Evolutionary conservation across 2,113 vertebrate genomes (phyloP).

Genomic region (Poeciliopsis occidentalis): DNA sequence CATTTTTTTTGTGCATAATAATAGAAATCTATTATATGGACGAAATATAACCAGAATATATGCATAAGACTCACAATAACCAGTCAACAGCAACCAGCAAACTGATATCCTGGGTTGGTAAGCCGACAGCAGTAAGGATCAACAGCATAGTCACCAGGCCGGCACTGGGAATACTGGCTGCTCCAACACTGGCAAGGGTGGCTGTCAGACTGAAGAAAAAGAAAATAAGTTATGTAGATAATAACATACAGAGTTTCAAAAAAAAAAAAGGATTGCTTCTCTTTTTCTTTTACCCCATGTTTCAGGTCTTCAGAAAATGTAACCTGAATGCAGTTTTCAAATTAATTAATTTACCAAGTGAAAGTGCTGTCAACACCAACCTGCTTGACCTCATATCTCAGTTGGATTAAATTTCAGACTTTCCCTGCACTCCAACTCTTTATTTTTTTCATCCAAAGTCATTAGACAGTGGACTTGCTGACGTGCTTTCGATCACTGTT

Average conservation of each 20-base stretch:
- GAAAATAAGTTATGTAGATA: constrained; percentile 11
- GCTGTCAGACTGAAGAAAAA: constrained; percentile 88
- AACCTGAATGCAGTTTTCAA: not conserved
- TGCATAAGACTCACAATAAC: constrained; percentile 89
- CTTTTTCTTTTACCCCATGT: not conserved
- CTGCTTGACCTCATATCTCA: too few relatives aligned
- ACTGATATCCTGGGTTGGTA: constrained; percentile 98
- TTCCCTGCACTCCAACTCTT: too few relatives aligned
- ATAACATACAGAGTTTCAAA: not conserved
- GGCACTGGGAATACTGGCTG: constrained; percentile 97
- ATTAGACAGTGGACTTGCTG: too few relatives aligned
- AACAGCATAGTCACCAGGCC: constrained; percentile 98
- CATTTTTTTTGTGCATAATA: not conserved
- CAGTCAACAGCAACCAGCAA: constrained; percentile 98
- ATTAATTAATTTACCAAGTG: not conserved
- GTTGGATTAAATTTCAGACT: too few relatives aligned
- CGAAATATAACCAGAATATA: not conserved
- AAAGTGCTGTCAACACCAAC: not conserved
- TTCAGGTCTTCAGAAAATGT: not conserved
- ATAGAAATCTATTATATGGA: not conserved
- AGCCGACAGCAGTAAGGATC: constrained; percentile 95
- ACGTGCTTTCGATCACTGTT: too few relatives aligned
- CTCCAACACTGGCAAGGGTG: constrained; percentile 95
- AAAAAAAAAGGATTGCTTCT: not conserved
- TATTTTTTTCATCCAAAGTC: too few relatives aligned